Conservation (phyloP, 2,113 vertebrate genomes). For the Isurus oxyrinchus region DNA sequence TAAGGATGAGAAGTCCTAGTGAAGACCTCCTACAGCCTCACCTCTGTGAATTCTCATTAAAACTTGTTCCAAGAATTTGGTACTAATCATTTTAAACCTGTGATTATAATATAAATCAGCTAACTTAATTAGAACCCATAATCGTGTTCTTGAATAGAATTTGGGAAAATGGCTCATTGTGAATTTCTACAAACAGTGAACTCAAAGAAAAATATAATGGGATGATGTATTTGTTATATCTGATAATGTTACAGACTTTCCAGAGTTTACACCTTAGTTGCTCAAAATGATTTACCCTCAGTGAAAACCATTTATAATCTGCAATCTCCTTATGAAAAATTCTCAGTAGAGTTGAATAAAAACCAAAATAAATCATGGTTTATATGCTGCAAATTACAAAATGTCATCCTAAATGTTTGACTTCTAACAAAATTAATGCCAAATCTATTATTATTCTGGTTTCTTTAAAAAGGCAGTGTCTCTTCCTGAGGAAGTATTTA, state of each 20-base stretch:
- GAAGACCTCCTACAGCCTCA: no score
- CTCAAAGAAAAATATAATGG: neutral
- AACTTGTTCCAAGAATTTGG: no score
- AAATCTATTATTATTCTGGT: neutral
- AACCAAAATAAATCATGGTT: neutral
- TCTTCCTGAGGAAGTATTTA: neutral
- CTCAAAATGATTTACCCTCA: neutral
- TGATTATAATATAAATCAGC: no score
- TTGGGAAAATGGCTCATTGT: no score
- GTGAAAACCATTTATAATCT: neutral
- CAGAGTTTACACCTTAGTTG: no score
- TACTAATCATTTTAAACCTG: no score
- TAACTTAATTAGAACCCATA: no score
- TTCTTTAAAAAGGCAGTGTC: neutral
- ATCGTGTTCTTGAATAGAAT: no score
- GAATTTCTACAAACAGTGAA: neutral
- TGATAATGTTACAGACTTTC: no score
- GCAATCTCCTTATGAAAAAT: neutral
- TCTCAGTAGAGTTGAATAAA: neutral
- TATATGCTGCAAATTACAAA: neutral
- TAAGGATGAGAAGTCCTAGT: neutral
- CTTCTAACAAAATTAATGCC: no score
- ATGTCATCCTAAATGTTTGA: no score
- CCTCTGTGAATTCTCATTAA: no score
- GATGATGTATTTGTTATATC: neutral